These are phyloP conservation scores for Myotis lucifugus DNA, from an alignment of 2,113 vertebrate genomes.

Conservation along the genomic window DNA sequence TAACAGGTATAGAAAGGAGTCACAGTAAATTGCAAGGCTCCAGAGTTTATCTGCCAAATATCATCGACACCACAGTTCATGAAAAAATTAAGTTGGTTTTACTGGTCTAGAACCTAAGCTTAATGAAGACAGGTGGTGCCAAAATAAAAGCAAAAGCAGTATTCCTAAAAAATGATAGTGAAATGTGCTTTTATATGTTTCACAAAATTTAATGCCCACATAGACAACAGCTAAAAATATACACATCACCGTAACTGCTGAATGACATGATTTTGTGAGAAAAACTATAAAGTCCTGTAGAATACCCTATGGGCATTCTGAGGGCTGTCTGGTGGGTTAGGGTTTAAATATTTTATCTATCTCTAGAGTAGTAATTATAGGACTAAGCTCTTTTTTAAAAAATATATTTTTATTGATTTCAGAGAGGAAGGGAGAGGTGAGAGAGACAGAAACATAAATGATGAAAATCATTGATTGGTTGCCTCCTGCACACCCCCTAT, in stretches of 20 bases:
- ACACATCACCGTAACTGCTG: neutral
- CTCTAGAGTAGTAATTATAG: neutral
- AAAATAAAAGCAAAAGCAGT: slow-evolving; percentile 22
- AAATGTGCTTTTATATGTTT: neutral
- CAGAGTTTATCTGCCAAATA: neutral
- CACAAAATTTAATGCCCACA: slow-evolving; percentile 23
- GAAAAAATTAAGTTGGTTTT: slow-evolving; percentile 29
- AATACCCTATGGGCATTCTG: neutral
- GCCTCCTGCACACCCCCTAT: too few species aligned
- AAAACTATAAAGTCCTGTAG: neutral
- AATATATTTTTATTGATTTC: too few species aligned
- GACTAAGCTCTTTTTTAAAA: neutral
- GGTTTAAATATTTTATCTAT: neutral
- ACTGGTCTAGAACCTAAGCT: slow-evolving; percentile 7
- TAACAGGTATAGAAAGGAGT: neutral
- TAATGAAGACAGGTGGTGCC: neutral
- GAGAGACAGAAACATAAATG: too few species aligned
- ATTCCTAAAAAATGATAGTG: slow-evolving; percentile 2
- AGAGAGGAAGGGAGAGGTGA: too few species aligned
- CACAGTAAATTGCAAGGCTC: neutral
- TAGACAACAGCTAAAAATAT: slow-evolving; percentile 9
- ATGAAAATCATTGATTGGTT: too few species aligned
- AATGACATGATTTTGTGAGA: neutral
- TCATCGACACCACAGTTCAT: neutral
- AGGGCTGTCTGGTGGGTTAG: neutral